phyloP scores from a whole-genome alignment of 2,888 invertebrate genomes.

The Phorcus lineatus region DNA sequence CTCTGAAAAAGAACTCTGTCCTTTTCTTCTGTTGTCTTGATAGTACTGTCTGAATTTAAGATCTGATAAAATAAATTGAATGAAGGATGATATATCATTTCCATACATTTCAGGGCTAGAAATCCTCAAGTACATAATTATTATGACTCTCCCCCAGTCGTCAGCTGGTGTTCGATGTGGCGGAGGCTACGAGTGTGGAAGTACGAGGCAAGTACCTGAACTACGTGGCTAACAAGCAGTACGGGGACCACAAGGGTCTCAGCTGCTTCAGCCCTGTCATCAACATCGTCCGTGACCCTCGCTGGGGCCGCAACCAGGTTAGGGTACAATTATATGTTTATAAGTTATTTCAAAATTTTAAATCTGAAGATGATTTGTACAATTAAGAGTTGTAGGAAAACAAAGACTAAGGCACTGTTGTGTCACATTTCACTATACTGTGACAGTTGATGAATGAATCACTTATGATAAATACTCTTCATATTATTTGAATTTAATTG shows the following conservation, averaged over 20 bases:
- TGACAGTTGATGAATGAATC: too few relatives aligned
- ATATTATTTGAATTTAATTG: too few relatives aligned
- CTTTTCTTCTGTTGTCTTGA: neutral
- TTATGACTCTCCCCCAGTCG: conserved; percentile 43
- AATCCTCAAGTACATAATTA: too few relatives aligned
- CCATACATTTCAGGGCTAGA: too few relatives aligned
- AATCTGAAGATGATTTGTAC: too few relatives aligned
- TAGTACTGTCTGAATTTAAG: neutral
- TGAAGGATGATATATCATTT: too few relatives aligned
- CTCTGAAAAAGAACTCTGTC: neutral
- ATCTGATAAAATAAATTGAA: too few relatives aligned
- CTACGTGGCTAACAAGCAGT: conserved; percentile 47
- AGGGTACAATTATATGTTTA: neutral
- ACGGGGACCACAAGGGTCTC: conserved; percentile 61
- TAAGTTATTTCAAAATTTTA: too few relatives aligned
- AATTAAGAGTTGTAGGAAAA: too few relatives aligned
- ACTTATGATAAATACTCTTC: too few relatives aligned
- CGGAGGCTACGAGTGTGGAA: conserved; percentile 55
- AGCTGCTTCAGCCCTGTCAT: conserved; percentile 73
- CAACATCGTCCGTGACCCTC: conserved; percentile 73
- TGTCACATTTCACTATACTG: too few relatives aligned
- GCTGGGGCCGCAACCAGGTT: conserved; percentile 73
- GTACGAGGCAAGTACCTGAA: conserved; percentile 58
- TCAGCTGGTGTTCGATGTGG: conserved; percentile 48
- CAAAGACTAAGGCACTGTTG: too few relatives aligned